A percentile compares a stretch with the other conserved stretches of the same genome.
These are phyloP conservation scores for Cryptoblepharus egeriae DNA, from an alignment of 2,797 vertebrate genomes.

Conservation along the genomic window DNA sequence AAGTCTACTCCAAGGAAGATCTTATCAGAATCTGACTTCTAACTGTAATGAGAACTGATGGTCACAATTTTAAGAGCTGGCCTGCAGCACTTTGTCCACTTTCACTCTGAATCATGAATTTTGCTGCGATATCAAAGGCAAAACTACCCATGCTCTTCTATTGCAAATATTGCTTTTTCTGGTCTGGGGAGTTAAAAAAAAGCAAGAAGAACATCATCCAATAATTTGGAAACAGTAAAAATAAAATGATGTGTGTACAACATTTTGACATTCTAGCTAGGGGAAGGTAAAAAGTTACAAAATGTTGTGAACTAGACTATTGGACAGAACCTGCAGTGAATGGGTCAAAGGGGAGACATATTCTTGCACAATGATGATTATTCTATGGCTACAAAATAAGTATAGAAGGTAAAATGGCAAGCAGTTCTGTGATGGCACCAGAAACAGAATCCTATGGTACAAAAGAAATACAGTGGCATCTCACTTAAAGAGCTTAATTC, in stretches of 20 bases:
- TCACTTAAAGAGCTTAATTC: too few relatives aligned
- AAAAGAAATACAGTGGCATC: too few relatives aligned
- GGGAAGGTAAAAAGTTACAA: background rate
- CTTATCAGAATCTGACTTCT: slow-evolving; percentile 5
- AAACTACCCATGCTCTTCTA: slow-evolving; percentile 41
- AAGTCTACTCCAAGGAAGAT: slow-evolving; percentile 7
- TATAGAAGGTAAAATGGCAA: background rate
- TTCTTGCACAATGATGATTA: background rate
- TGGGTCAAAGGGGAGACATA: background rate
- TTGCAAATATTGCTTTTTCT: background rate
- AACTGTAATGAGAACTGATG: background rate
- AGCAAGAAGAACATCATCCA: background rate
- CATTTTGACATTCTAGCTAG: background rate
- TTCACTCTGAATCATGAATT: slow-evolving; percentile 39
- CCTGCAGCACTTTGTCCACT: background rate
- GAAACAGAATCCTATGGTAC: too few relatives aligned
- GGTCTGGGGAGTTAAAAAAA: background rate
- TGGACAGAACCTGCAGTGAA: background rate
- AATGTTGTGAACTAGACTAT: rapidly evolving
- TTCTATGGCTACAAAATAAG: background rate
- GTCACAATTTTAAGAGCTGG: slow-evolving; percentile 10
- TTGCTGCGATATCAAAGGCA: background rate
- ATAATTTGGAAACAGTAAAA: slow-evolving; percentile 11
- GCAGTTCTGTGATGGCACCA: too few relatives aligned
- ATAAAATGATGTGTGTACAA: slow-evolving; percentile 7